A percentile compares a stretch with the other conserved stretches of the same genome.
Evolutionary conservation across 2,113 vertebrate species (phyloP).

Genomic region (Ammodramus savannarum): DNA sequence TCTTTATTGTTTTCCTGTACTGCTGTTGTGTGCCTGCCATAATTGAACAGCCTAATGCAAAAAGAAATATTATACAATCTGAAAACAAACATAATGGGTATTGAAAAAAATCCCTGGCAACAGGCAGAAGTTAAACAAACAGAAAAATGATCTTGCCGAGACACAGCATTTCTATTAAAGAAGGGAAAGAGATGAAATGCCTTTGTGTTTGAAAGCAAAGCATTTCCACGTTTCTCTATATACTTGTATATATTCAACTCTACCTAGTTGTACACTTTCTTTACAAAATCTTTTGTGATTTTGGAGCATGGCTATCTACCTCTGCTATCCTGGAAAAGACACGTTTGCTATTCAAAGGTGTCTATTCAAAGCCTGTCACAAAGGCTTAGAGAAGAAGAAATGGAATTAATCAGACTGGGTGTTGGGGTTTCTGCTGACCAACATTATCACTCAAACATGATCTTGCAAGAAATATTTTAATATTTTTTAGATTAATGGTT

Average conservation of each 20-base stretch:
- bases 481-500: slow-evolving; percentile 44
- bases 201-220: background rate
- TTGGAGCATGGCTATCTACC: background rate
- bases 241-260: background rate
- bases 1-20: background rate
- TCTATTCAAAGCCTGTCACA: background rate
- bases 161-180: background rate
- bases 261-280: background rate
- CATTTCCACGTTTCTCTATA: background rate
- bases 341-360: slow-evolving; percentile 16
- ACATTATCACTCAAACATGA: background rate
- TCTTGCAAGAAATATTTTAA: slow-evolving; percentile 12
- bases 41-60: slow-evolving; percentile 18
- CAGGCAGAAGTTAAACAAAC: slow-evolving; percentile 14
- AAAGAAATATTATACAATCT: slow-evolving; percentile 35
- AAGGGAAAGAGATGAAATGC: background rate
- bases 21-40: background rate
- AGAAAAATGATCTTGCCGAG: background rate
- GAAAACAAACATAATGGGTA: slow-evolving; percentile 1
- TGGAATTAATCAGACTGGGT: background rate
- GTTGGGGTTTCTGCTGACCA: background rate
- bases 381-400: background rate
- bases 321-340: background rate
- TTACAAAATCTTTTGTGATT: background rate
- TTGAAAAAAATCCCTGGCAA: slow-evolving; percentile 24